These are phyloP conservation scores for Syrmaticus mikado DNA, from an alignment of 2,113 vertebrate genomes.

Conservation along the genomic window DNA sequence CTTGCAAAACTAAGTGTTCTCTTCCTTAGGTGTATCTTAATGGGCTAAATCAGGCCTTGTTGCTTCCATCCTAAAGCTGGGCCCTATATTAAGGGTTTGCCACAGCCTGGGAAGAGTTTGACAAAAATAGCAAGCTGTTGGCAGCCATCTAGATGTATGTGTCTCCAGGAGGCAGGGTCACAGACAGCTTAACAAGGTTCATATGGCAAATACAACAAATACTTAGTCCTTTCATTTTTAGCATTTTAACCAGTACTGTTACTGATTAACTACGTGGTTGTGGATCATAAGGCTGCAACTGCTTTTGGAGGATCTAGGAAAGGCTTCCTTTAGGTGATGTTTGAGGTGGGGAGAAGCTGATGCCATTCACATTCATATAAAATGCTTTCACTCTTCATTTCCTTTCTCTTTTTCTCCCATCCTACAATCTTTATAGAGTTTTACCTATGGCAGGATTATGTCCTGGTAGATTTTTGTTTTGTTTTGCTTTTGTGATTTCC, in stretches of 20 bases:
- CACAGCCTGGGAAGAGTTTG: background rate
- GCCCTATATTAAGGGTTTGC: background rate
- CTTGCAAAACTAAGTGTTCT: background rate
- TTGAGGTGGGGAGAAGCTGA: background rate
- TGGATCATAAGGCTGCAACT: background rate
- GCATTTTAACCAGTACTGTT: background rate
- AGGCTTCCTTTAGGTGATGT: background rate
- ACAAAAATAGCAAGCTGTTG: background rate
- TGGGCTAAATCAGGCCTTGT: background rate
- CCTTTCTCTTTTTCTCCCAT: background rate
- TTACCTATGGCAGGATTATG: background rate
- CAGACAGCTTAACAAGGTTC: rapidly evolving
- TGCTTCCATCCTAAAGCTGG: rapidly evolving
- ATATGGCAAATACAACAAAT: background rate
- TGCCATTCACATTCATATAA: background rate
- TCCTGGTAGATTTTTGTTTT: background rate
- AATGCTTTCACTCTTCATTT: background rate
- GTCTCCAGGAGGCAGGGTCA: background rate
- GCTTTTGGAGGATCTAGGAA: background rate
- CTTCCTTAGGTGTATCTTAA: background rate
- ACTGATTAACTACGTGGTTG: background rate
- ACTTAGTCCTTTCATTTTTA: background rate
- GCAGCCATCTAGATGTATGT: background rate
- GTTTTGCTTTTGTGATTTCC: background rate
- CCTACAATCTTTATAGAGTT: background rate